Evolutionary conservation across 2,797 vertebrate genomes (phyloP), one percentile per base, ranked within the genome.

Genomic region (Threskiornis aethiopicus): DNA sequence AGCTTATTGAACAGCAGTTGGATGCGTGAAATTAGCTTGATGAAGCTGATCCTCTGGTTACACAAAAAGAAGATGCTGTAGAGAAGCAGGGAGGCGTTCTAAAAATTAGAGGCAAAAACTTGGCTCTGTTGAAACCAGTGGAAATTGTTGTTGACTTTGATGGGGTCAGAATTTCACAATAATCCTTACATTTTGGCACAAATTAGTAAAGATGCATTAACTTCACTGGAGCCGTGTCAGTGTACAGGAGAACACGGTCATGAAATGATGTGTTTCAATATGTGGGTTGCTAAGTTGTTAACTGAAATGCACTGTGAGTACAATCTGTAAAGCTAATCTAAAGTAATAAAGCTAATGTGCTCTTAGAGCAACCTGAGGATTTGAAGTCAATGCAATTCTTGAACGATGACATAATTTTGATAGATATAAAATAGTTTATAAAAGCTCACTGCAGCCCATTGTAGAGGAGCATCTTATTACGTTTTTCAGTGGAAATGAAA

Each of bases 341-440:
- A 83, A 90, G 67, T 57, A 93, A 89, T 90, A 93, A 95, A 94
- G 64, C 49, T 92, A 94, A 90, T 67, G 47, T 90, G 62, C 55
- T 95, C 19, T 73, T 59, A 66, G 66, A 90, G 37, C 75, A 95
- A 93, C 86, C 78, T 39, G 59, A 91, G 85, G 64, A 80, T 93
- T 67, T 90, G 59, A 87, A 94, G 91, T 77, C 86, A 94, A 41
- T 65, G 90, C 46, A 64, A 25, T 51, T 90, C 64, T 52, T 92
- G 90, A 94, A 87, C 1, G 4, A 81, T 15, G 21, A 89, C 51
- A 26, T 82, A 70, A 93, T 94, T 93, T 89, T 58, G 9, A 70
- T 92, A 90, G 90, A 84, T 80, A 67, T 57, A 67, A 89, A 92
- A 72, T 44, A 84, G 21, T 88, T 94, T 72, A 51, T 52, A 58